These are phyloP conservation scores for Sander vitreus DNA, from an alignment of 2,113 vertebrate species.

Conservation along the genomic window DNA sequence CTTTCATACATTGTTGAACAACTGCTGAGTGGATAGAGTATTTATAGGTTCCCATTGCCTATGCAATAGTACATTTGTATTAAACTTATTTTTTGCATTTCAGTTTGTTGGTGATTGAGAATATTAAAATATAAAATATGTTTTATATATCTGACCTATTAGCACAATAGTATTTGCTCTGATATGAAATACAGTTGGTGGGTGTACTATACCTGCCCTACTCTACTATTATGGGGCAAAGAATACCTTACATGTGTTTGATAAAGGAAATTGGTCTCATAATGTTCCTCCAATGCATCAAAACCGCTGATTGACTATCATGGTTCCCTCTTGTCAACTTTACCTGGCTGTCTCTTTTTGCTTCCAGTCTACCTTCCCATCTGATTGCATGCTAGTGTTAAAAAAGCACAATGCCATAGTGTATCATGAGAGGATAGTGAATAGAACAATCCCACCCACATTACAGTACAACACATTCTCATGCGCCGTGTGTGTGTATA, in stretches of 20 bases:
- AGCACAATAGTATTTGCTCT: background rate
- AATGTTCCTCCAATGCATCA: background rate
- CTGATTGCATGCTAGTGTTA: constrained; percentile 9
- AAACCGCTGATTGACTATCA: background rate
- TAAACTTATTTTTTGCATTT: constrained; percentile 12
- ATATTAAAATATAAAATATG: background rate
- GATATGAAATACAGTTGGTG: background rate
- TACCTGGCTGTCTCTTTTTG: background rate
- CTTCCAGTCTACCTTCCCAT: constrained; percentile 7
- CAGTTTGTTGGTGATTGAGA: background rate
- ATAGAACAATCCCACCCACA: constrained; percentile 43
- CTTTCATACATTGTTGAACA: constrained; percentile 49
- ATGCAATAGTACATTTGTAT: background rate
- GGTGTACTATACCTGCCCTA: background rate
- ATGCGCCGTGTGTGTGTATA: background rate
- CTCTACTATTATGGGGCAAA: background rate
- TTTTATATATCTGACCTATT: background rate
- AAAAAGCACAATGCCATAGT: background rate
- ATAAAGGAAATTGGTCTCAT: constrained; percentile 21
- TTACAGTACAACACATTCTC: constrained; percentile 10
- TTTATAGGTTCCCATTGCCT: constrained; percentile 25
- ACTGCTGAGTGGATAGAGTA: constrained; percentile 42
- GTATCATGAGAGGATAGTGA: constrained; percentile 7
- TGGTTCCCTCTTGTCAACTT: background rate
- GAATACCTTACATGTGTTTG: background rate